These are phyloP conservation scores for Brachycybe producta DNA, from an alignment of 2,888 invertebrate species.

Conservation along the genomic window DNA sequence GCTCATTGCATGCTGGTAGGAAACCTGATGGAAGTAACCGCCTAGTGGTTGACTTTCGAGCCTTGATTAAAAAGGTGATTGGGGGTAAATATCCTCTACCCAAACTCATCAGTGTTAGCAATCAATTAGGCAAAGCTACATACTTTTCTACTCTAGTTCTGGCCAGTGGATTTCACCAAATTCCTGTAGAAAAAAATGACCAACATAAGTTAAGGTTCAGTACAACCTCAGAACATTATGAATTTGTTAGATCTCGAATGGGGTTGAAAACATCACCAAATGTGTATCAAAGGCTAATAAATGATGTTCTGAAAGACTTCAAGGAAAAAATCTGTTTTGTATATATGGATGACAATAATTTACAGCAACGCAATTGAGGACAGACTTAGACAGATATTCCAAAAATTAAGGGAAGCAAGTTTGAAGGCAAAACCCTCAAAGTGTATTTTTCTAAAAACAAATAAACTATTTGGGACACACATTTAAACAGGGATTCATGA, in stretches of 20 bases:
- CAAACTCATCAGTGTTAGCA: neutral
- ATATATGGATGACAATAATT: conserved; percentile 3
- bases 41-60: conserved; percentile 2
- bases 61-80: neutral
- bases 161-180: neutral
- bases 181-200: neutral
- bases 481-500: neutral
- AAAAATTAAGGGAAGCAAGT: neutral
- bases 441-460: neutral
- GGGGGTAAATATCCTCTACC: conserved; percentile 5
- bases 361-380: neutral
- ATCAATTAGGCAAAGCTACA: neutral
- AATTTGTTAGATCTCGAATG: conserved; percentile 4
- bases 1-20: neutral
- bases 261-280: conserved; percentile 9
- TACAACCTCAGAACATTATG: neutral
- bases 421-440: conserved; percentile 1
- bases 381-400: neutral
- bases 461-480: conserved; percentile 1
- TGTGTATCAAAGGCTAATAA: conserved; percentile 5
- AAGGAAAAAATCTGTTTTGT: neutral
- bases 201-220: neutral
- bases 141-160: neutral
- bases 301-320: conserved; percentile 21
- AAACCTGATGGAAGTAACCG: neutral